These are phyloP conservation scores for Sardina pilchardus DNA, from an alignment of 2,113 vertebrate genomes.

Conservation along the genomic window DNA sequence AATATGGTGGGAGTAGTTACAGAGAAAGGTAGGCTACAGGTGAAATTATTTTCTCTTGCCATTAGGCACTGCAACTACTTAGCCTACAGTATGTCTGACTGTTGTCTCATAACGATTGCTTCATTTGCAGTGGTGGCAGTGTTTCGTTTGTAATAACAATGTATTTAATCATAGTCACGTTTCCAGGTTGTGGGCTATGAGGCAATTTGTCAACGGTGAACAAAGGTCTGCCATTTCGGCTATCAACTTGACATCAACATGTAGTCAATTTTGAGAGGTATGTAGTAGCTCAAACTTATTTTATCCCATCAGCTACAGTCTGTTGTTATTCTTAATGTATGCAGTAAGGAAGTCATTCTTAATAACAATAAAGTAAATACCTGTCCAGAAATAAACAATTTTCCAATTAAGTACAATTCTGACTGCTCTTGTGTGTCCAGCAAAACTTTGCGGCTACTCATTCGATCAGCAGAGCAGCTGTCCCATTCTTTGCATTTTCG, in stretches of 20 bases:
- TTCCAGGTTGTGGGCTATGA: background rate
- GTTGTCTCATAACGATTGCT: no score
- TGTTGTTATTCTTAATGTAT: background rate
- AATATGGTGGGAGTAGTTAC: no score
- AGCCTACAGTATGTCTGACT: background rate
- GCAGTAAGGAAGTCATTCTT: background rate
- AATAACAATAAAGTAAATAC: no score
- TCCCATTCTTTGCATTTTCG: constrained; percentile 76
- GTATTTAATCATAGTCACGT: background rate
- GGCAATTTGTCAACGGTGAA: background rate
- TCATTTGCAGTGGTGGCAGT: background rate
- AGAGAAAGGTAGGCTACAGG: no score
- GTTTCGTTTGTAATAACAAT: background rate
- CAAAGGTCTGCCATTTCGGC: background rate
- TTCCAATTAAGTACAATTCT: background rate
- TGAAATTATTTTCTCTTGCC: no score
- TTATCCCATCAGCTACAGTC: background rate
- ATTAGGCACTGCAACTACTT: background rate
- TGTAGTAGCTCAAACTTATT: background rate
- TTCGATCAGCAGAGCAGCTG: constrained; percentile 62
- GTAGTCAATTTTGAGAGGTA: background rate
- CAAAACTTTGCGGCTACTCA: background rate
- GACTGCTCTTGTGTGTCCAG: background rate
- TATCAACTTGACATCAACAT: background rate
- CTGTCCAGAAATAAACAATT: background rate